phyloP scores from a whole-genome alignment of 2,113 vertebrate species.

The Chelonoidis abingdonii region DNA sequence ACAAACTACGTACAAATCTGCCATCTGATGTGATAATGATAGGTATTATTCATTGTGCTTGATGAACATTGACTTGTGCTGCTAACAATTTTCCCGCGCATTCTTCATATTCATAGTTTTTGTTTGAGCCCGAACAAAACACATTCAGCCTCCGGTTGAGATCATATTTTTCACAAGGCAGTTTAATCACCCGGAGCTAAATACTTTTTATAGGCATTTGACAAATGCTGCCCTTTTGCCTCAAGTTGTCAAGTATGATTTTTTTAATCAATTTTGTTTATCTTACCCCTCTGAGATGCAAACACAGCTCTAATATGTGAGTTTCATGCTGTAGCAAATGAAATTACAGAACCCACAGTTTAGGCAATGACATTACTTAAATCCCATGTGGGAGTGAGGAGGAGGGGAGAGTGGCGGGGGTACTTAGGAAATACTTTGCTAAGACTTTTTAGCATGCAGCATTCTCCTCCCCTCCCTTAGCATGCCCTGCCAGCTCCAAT shows the following conservation, averaged over 20 bases:
- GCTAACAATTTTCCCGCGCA: neutral
- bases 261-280: neutral
- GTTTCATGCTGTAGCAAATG: neutral
- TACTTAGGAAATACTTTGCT: neutral
- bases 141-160: neutral
- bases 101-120: neutral
- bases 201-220: neutral
- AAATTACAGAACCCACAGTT: neutral
- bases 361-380: neutral
- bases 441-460: neutral
- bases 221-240: neutral
- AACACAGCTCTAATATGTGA: neutral
- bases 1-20: neutral
- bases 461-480: neutral
- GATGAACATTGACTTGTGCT: neutral
- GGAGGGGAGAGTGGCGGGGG: neutral
- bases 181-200: neutral
- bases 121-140: neutral
- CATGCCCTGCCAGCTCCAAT: neutral
- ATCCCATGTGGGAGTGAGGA: neutral
- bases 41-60: neutral
- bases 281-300: neutral
- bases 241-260: neutral
- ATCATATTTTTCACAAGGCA: neutral
- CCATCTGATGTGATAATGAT: neutral